A percentile compares a stretch with the other conserved stretches of the same genome.
These are phyloP conservation scores for Cyclura pinguis DNA, from an alignment of 2,797 vertebrate species.

Conservation along the genomic window DNA sequence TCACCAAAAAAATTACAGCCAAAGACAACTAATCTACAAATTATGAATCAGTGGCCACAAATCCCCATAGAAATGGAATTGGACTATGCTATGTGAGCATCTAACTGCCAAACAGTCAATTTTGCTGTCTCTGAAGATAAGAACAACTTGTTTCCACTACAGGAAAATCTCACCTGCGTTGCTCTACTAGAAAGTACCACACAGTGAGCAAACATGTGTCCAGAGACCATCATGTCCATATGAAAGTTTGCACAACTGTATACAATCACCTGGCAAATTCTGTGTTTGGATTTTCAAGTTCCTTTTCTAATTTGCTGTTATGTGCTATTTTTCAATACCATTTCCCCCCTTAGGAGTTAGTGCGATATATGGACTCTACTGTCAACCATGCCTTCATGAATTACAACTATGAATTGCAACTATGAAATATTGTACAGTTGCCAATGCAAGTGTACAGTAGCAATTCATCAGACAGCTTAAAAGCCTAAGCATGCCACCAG, in stretches of 20 bases:
- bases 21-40: slow-evolving; percentile 69
- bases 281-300: background rate
- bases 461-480: background rate
- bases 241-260: background rate
- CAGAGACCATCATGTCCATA: background rate
- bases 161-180: background rate
- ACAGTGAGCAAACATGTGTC: background rate
- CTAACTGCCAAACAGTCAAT: background rate
- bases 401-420: background rate
- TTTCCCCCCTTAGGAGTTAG: background rate
- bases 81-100: background rate
- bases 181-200: background rate
- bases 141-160: background rate
- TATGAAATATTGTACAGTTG: background rate
- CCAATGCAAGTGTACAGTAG: background rate
- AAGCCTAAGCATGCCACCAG: background rate
- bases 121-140: slow-evolving; percentile 15
- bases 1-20: slow-evolving; percentile 69
- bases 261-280: background rate
- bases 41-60: slow-evolving; percentile 64
- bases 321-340: background rate
- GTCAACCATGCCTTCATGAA: background rate
- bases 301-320: background rate
- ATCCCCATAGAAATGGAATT: slow-evolving; percentile 63
- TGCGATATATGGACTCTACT: background rate